Evolutionary conservation across 2,113 vertebrate species (phyloP).

Genomic region (Phaethornis superciliosus): DNA sequence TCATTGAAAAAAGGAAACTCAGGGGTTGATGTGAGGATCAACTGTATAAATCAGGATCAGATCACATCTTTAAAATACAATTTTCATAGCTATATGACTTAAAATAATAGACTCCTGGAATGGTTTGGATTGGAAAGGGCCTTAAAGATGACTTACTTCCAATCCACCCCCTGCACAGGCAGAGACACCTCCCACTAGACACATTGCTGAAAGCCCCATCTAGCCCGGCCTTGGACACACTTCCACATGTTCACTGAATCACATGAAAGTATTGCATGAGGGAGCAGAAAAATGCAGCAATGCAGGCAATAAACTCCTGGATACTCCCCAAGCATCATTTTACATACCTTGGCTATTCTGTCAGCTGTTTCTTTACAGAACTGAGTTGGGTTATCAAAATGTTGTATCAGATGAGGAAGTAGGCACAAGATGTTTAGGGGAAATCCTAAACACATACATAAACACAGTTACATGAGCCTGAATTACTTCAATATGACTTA

Average conservation of each 20-base stretch:
- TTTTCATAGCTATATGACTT: neutral
- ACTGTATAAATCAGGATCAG: neutral
- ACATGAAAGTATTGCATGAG: neutral
- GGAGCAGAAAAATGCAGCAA: neutral
- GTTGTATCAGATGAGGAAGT: constrained; percentile 96
- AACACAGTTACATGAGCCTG: neutral
- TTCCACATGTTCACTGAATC: neutral
- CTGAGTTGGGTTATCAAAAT: constrained; percentile 97
- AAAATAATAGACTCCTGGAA: neutral
- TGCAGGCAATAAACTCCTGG: neutral
- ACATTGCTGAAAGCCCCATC: no score
- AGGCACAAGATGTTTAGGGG: constrained; percentile 98
- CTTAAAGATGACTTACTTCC: no score
- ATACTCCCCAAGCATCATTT: neutral
- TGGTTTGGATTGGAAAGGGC: no score
- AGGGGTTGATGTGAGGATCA: neutral
- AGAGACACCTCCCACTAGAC: no score
- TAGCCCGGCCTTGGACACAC: no score
- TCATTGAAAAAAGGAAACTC: neutral
- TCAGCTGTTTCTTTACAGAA: constrained; percentile 99
- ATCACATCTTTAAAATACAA: neutral
- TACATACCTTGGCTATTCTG: constrained; percentile 91
- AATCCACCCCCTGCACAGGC: no score
- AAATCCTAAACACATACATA: constrained; percentile 84
- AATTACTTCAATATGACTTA: neutral